Evolutionary conservation across 2,113 vertebrate genomes (phyloP).

Genomic region (Laterallus jamaicensis): DNA sequence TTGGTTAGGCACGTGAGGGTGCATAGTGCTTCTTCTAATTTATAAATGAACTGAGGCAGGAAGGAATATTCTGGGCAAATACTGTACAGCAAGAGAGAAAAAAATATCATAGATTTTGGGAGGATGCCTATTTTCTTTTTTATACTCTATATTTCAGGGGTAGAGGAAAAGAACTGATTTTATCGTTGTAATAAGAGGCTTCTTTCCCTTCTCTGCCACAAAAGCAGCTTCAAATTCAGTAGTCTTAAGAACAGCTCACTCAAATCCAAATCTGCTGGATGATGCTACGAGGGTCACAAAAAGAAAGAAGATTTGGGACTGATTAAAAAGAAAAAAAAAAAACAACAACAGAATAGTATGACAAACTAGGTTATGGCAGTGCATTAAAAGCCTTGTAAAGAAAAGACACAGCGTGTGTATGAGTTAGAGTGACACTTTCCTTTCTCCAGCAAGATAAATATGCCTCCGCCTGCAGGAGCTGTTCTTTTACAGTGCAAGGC

Average conservation of each 20-base stretch:
- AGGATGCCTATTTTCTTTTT: not conserved
- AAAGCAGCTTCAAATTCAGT: not conserved
- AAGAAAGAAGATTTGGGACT: not conserved
- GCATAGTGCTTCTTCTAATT: not conserved
- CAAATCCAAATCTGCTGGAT: not conserved
- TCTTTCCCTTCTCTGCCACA: not conserved
- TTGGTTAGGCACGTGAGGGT: not conserved
- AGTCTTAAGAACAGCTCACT: not conserved
- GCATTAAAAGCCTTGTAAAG: not conserved
- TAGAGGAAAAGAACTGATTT: not conserved
- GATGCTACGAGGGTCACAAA: not conserved
- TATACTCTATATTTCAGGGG: not conserved
- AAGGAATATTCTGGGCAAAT: not conserved
- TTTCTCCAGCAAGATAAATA: not conserved
- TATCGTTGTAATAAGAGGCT: not conserved
- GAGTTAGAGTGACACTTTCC: not conserved
- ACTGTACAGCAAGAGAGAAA: not conserved
- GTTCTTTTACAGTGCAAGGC: not conserved
- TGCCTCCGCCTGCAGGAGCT: not conserved
- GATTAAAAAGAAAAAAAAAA: not conserved
- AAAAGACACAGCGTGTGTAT: accelerated
- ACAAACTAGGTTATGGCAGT: not conserved
- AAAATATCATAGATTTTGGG: not conserved
- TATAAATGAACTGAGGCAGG: not conserved
- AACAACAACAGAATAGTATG: not conserved